Conservation (phyloP, 1,140 invertebrate species). For the Apolygus lucorum region DNA sequence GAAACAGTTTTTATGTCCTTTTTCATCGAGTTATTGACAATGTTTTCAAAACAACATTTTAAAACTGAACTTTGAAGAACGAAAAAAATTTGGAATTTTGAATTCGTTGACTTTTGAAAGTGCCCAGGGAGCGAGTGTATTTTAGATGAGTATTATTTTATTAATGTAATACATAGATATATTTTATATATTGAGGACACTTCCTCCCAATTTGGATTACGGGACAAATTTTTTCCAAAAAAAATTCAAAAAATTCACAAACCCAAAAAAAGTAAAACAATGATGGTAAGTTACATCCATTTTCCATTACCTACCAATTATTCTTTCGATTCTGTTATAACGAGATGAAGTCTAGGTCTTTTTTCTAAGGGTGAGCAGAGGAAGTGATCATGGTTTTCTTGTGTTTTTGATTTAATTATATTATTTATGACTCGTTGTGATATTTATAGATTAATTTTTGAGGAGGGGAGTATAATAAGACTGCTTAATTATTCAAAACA, state of each 20-base stretch:
- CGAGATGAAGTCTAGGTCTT: neutral
- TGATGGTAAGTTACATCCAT: neutral
- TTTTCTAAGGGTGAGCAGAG: neutral
- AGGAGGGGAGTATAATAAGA: constrained; percentile 22
- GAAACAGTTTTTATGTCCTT: too few relatives aligned
- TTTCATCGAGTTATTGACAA: too few relatives aligned
- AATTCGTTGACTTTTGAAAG: constrained; percentile 20
- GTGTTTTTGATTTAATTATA: neutral
- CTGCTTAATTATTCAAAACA: neutral
- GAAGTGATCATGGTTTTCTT: neutral
- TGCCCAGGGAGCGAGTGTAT: constrained; percentile 24
- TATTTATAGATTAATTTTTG: constrained; percentile 3
- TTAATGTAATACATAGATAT: constrained; percentile 25
- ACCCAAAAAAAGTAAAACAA: neutral
- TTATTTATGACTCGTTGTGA: constrained; percentile 6
- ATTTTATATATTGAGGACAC: constrained; percentile 27
- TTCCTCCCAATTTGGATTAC: constrained; percentile 22
- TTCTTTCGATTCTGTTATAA: too few relatives aligned
- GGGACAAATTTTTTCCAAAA: constrained; percentile 14
- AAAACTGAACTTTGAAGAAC: too few relatives aligned
- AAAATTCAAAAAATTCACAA: constrained; percentile 3
- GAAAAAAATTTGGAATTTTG: neutral
- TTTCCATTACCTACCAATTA: too few relatives aligned
- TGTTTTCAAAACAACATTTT: too few relatives aligned
- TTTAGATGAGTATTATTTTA: constrained; percentile 26